Evolutionary conservation across 2,113 vertebrate species (phyloP), one percentile per base, ranked within the genome.

Genomic region (Acanthochromis polyacanthus): DNA sequence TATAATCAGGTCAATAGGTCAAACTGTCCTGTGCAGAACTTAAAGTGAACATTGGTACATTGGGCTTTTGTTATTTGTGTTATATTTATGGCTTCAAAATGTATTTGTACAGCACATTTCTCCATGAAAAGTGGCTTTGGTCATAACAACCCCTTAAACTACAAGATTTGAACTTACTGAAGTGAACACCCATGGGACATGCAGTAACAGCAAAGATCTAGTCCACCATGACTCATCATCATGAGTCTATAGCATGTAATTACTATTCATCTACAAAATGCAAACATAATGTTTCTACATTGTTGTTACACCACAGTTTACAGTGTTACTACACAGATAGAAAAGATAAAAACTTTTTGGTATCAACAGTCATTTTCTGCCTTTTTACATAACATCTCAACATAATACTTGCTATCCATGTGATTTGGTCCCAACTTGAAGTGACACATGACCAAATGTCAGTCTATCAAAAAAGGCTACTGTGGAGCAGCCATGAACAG

Each of bases 241-340:
- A 51, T 57, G 40, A 63, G 30, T 60, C 69, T 73, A 61, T 65
- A 10, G 23, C 70, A 51, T 61, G 59, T 55, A 61, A 61, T 75
- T 55, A 78, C 71, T n/a, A 66, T 57, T 81, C 19, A 78, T 69
- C 82, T 62, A 67, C 60, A 43, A 75, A 16, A 78, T 75, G 73
- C 83, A 81, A 64, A 73, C 51, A 80, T 71, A 23, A 83, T 81
- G 77, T 71, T 67, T 69, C 89, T 88, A 85, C 71, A 46, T 78
- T 80, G 78, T 83, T 73, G 76, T 91, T 88, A 83, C 75, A 74
- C 80, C 80, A 86, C 81, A 82, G 69, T 82, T 79, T 79, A 90
- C 93, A 93, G 93, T 92, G 93, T 93, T 84, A 85, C 88, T 88
- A 91, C 88, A 91, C 85, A 86, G 83, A 87, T 87, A 86, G 66